Evolutionary conservation across 2,888 invertebrate genomes (phyloP), one percentile per base, ranked within the genome.

Genomic region (Ametastegia equiseti): DNA sequence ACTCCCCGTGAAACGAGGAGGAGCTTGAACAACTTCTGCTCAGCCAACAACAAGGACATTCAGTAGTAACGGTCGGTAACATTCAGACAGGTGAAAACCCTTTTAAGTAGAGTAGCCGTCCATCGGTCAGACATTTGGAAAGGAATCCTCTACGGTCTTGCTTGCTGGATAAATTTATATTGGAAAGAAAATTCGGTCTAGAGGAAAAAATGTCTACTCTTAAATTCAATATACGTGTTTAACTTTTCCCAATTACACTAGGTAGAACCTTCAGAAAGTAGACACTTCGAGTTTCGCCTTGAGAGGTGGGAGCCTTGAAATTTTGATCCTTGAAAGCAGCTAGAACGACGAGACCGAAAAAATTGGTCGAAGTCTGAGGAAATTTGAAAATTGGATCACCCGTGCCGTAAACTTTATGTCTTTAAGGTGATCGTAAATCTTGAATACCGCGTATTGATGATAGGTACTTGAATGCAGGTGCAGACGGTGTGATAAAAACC

Each of bases 11-110:
- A n/a, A n/a, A 36, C 54, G n/a, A 54, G 11, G 5, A 33, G 75
- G 54, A 75, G 33, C 23, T 27, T 36, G n/a, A n/a, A 11, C 67
- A 27, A 39, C 19, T 7, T 36, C 11, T 50, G 33, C 75, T 75
- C 75, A 11, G 75, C 33, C 54, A 75, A 4, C 39, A 75, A 75
- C 33, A 19, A 50, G 27, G 75, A 19, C 54, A 36, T n/a, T 54
- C 5, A 50, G 75, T 75, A 36, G 75, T 75, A 75, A 75, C 11
- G 1, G 54, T 75, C 75, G 54, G 45, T 71, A 71, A 71, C 15
- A 30, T 27, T 71, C 71, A 27, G 36, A 75, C 75, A 13, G 19
- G 1, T 0, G 36, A 23, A 54, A 19, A 30, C 19, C 6, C 4
- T 60, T 60, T 15, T 5, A 60, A 54, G 75, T 75, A 36, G 33